Percentiles rank a stretch among this genome's conserved stretches.
These are phyloP conservation scores for Pseudois nayaur DNA, from an alignment of 2,113 vertebrate genomes.

Conservation along the genomic window DNA sequence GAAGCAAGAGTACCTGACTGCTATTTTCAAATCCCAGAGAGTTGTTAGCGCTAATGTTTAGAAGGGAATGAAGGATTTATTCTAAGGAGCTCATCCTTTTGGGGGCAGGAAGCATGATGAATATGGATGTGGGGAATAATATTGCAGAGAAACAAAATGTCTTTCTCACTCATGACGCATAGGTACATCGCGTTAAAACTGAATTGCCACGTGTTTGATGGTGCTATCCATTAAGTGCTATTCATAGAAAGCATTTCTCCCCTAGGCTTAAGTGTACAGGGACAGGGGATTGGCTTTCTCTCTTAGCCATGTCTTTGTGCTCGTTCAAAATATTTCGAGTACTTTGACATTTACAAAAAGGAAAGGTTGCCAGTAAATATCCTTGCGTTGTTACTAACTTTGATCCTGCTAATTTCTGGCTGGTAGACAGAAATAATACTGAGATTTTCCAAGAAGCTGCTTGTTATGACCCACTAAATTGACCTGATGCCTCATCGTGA, in stretches of 20 bases:
- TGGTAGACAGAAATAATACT: background rate
- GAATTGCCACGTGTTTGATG: background rate
- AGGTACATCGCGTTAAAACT: background rate
- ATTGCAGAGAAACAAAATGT: background rate
- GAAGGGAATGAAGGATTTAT: slow-evolving; percentile 77
- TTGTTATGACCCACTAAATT: background rate
- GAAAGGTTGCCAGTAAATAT: background rate
- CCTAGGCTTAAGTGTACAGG: background rate
- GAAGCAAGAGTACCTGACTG: slow-evolving; percentile 83
- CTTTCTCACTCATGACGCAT: background rate
- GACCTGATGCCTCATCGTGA: background rate
- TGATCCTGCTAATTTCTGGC: background rate
- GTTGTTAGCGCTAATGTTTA: slow-evolving; percentile 80
- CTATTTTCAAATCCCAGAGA: slow-evolving; percentile 85
- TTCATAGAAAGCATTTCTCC: background rate
- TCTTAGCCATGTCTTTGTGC: background rate
- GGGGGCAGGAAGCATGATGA: background rate
- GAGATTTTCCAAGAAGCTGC: background rate
- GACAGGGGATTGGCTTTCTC: background rate
- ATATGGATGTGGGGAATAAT: background rate
- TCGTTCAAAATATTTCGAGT: background rate
- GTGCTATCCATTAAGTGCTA: background rate
- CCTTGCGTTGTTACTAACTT: background rate
- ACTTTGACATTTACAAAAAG: background rate
- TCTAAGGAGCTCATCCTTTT: slow-evolving; percentile 80